Conservation (phyloP, 1,140 invertebrate species). For the Eueides isabella region DNA sequence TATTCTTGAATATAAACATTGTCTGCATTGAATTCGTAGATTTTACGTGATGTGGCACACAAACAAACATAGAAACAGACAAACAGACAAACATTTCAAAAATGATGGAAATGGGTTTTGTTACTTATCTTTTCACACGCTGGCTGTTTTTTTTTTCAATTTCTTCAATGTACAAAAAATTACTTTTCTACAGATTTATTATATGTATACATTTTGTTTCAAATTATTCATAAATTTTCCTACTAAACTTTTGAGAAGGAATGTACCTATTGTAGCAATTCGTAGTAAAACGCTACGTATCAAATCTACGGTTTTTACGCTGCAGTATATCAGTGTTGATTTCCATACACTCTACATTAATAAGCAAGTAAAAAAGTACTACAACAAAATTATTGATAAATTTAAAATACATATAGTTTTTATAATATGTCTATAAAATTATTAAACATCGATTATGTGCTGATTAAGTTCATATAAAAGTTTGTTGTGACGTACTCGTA, state of each 20-base stretch:
- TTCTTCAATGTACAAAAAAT: no score
- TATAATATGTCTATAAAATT: not conserved
- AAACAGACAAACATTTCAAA: no score
- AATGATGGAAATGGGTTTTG: no score
- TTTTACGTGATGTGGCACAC: no score
- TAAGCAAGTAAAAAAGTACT: not conserved
- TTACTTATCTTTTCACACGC: no score
- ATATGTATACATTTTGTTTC: no score
- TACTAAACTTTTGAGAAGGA: slow-evolving; percentile 39
- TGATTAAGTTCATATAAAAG: slow-evolving; percentile 1
- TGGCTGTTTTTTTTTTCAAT: no score
- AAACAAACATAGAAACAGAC: no score
- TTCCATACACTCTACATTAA: not conserved
- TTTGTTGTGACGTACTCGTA: slow-evolving; percentile 24
- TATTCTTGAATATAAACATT: no score
- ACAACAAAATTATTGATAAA: not conserved
- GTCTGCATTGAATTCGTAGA: no score
- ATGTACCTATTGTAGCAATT: slow-evolving; percentile 53
- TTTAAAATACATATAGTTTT: not conserved
- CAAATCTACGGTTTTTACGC: slow-evolving; percentile 27
- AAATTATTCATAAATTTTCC: not conserved
- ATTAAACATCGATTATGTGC: no score
- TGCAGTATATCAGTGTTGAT: slow-evolving; percentile 33
- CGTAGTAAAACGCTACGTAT: slow-evolving; percentile 19
- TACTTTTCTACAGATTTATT: no score